phyloP scores from a whole-genome alignment of 64 coral and sea anemone genomes.

The Montipora foliosa region DNA sequence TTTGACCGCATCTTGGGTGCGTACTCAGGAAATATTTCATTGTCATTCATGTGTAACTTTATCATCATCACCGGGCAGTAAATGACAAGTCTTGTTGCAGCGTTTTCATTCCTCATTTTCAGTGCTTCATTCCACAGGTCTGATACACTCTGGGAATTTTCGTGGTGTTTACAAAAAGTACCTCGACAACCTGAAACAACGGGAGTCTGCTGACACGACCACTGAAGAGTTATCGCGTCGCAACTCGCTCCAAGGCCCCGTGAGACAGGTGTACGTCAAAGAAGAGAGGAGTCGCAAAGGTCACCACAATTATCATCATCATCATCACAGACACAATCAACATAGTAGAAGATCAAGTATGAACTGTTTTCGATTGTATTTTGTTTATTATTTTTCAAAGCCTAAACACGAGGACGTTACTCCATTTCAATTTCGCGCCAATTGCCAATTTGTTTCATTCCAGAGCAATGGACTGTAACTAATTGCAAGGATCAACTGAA shows the following conservation, averaged over 20 bases:
- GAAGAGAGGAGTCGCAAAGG: neutral
- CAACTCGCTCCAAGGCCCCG: neutral
- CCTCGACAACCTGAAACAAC: neutral
- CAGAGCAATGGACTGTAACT: no score
- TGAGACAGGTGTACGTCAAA: slow-evolving; percentile 21
- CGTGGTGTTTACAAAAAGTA: slow-evolving; percentile 15
- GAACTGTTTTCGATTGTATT: neutral
- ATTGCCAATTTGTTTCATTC: no score
- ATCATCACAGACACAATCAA: neutral
- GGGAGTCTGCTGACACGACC: neutral
- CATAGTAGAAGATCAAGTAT: neutral
- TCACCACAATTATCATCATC: slow-evolving; percentile 13
- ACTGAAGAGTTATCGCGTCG: slow-evolving; percentile 13
- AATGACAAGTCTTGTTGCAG: no score
- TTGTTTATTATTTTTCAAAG: neutral
- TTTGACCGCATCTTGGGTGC: slow-evolving; percentile 73
- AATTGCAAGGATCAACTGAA: no score
- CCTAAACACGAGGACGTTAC: neutral
- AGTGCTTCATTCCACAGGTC: neutral
- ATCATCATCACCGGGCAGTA: no score
- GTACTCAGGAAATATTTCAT: neutral
- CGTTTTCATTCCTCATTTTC: no score
- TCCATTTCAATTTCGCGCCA: no score
- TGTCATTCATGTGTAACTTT: neutral
- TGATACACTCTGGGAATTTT: slow-evolving; percentile 25